These are phyloP conservation scores for Spodoptera litura DNA, from an alignment of 1,140 invertebrate genomes.

Conservation along the genomic window DNA sequence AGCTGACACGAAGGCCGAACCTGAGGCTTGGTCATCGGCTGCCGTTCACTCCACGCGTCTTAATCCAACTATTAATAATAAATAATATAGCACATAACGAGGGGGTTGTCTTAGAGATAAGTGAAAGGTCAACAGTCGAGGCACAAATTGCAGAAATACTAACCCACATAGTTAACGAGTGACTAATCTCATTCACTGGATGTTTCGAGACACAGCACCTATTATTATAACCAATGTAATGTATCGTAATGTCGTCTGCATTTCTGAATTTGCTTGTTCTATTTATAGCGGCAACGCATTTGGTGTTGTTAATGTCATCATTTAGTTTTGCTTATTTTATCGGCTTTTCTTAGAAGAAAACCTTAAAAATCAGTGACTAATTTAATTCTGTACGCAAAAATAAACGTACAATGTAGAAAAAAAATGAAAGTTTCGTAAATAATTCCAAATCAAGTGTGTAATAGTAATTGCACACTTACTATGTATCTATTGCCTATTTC, in stretches of 20 bases:
- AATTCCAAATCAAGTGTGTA: constrained; percentile 2
- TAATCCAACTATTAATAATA: constrained; percentile 30
- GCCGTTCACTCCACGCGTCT: constrained; percentile 58
- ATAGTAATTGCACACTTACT: constrained; percentile 1
- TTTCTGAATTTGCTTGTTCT: background rate
- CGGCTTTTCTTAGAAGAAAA: constrained; percentile 17
- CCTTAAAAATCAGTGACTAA: constrained; percentile 29
- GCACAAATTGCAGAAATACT: constrained; percentile 44
- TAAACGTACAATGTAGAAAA: background rate
- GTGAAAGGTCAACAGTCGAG: constrained; percentile 45
- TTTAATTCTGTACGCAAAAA: constrained; percentile 7
- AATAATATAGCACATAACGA: constrained; percentile 37
- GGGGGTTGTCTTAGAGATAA: constrained; percentile 39
- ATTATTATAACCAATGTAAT: constrained; percentile 20
- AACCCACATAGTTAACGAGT: constrained; percentile 38
- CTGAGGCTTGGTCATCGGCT: constrained; percentile 69
- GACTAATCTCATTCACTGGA: constrained; percentile 42
- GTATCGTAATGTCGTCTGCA: constrained; percentile 13
- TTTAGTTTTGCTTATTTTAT: background rate
- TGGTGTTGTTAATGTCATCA: background rate
- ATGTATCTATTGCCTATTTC: constrained; percentile 31
- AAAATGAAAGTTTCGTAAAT: constrained; percentile 20
- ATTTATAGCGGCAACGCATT: background rate
- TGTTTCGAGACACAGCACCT: constrained; percentile 31
- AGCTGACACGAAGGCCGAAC: constrained; percentile 61